Conservation (phyloP, 2,888 invertebrate species). For the Drosophila buzzatii region DNA sequence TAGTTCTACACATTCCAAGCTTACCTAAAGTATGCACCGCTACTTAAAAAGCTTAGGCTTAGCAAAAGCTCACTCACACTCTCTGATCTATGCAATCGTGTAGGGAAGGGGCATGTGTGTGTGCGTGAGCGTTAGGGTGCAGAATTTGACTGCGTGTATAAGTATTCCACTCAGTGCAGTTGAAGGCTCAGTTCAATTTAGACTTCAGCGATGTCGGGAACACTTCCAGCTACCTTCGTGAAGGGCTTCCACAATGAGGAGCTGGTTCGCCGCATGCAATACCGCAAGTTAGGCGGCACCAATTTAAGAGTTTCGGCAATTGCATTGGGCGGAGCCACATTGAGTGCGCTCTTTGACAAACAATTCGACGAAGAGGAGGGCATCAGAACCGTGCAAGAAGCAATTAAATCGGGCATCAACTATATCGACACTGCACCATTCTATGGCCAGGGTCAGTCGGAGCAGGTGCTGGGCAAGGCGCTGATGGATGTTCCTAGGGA, state of each 20-base stretch:
- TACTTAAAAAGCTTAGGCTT: conserved; percentile 4
- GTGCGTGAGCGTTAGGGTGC: not conserved
- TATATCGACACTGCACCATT: conserved; percentile 96
- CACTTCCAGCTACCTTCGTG: conserved; percentile 87
- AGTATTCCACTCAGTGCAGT: conserved; percentile 6
- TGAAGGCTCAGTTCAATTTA: conserved; percentile 8
- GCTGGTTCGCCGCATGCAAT: conserved; percentile 89
- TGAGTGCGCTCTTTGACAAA: conserved; percentile 89
- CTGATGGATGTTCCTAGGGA: conserved; percentile 91
- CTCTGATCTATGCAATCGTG: not conserved
- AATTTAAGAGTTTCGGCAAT: conserved; percentile 90
- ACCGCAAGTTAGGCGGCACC: conserved; percentile 89
- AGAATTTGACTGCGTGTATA: conserved; percentile 11
- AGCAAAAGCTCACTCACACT: not conserved
- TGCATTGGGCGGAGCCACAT: conserved; percentile 91
- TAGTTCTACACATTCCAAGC: conserved; percentile 9
- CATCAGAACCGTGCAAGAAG: conserved; percentile 89
- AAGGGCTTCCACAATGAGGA: conserved; percentile 88
- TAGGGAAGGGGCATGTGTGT: not conserved
- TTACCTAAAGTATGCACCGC: not conserved
- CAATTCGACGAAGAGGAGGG: conserved; percentile 87
- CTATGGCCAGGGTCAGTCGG: conserved; percentile 95
- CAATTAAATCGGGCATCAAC: conserved; percentile 93
- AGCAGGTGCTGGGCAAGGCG: conserved; percentile 93
- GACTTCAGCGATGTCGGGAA: conserved; percentile 44